Evolutionary conservation across 1,140 invertebrate genomes (phyloP), one percentile per base, ranked within the genome.

Genomic region (Leptinotarsa defecta): DNA sequence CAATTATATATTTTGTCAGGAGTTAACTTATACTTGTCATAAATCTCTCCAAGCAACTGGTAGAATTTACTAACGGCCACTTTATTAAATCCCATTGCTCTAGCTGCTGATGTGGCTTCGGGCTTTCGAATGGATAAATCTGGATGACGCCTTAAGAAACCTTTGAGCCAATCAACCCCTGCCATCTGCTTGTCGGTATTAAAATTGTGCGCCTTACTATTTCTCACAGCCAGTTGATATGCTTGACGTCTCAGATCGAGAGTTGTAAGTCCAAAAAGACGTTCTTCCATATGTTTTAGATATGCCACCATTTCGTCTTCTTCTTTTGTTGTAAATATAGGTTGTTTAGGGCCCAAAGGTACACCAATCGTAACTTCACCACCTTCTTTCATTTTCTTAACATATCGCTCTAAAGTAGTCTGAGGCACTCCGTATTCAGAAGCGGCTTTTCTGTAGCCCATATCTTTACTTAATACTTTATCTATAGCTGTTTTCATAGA

Each of bases 1-100:
- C 82, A 81, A 70, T 86, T 85, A 71, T 80, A 86, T 34, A 85
- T 84, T 63, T 74, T 65, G 67, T 82, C 83, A 48, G 79, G 62
- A 27, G 81, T 79, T 5, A 83, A 65, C 70, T 81, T 70, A 34
- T 83, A 75, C 70, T 83, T 69, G 67, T 80, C 78, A 78, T 71
- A 65, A 74, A 65, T 74, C 79, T 64, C 43, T 13, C 57, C 57
- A 27, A 65, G 62, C 13, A 73, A 73, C 11, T 17, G 17, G 48
- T 27, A 75, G 27, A 75, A 75, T 43, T 71, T 17, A 68, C 43
- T 27, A 3, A 73, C 13, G 22, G 34, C 71, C 57, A 49, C 5
- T 48, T 65, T 63, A 20, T 73, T 63, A 34, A 71, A 71, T 20
- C 48, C 69, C 57, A 73, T 73, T 8, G 69, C 69, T 24, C 48